Evolutionary conservation across 2,888 invertebrate species (phyloP).

Genomic region (Blastobasis lacticolella): DNA sequence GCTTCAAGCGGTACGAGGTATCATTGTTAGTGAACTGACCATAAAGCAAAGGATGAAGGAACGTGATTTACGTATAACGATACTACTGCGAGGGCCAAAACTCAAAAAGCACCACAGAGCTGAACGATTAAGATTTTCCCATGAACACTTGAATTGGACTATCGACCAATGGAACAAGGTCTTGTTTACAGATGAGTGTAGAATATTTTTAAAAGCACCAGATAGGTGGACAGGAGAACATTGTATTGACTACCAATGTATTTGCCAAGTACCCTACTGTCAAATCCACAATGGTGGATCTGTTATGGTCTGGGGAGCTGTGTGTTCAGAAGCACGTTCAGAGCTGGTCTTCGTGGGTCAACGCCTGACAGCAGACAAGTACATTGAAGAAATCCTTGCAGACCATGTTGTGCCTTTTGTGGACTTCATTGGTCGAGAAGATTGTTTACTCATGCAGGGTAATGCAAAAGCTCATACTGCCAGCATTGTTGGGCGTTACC

Average conservation of each 20-base stretch:
- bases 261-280: neutral
- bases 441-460: slow-evolving; percentile 8
- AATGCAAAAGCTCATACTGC: neutral
- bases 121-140: neutral
- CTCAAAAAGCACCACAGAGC: neutral
- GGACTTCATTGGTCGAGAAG: slow-evolving; percentile 2
- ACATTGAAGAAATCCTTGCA: slow-evolving; percentile 8
- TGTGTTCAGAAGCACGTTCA: slow-evolving; percentile 6
- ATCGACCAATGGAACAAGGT: neutral
- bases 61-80: neutral
- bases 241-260: neutral
- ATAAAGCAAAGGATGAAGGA: neutral
- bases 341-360: slow-evolving; percentile 2
- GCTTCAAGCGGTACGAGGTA: neutral
- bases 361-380: neutral
- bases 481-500: neutral
- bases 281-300: neutral
- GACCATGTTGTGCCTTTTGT: slow-evolving; percentile 6
- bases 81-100: neutral
- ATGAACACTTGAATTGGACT: neutral
- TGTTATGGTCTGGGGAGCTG: slow-evolving; percentile 6
- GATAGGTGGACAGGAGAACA: neutral
- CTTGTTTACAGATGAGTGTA: neutral
- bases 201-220: neutral
- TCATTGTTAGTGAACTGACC: neutral